Evolutionary conservation across 2,113 vertebrate species (phyloP), one percentile per base, ranked within the genome.

Genomic region (Paramisgurnus dabryanus): DNA sequence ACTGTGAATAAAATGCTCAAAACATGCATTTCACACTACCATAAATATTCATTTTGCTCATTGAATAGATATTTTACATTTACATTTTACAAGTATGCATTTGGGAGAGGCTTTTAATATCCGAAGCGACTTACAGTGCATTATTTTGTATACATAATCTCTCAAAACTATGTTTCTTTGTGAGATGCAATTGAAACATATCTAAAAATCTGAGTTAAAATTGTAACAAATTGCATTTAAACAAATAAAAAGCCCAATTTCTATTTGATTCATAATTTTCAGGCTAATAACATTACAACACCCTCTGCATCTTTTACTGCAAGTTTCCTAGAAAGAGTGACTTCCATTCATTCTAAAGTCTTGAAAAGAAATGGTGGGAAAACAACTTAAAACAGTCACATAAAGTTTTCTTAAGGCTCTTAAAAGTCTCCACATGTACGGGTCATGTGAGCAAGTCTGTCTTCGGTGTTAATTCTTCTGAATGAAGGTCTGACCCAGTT

Each of bases 401-500:
- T 61, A 55, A 79, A 47, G 45, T 70, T 77, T 53, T 13, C 6
- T 6, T 12, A 12, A 69, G 67, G 22, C 27, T 41, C 57, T 64
- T 83, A 73, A 47, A 80, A 73, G 34, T 6, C 34, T 80, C 61
- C 58, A 64, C 17, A 43, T 60, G 66, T 11, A 47, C 8, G 8
- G 47, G 39, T 58, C 61, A 57, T 74, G 77, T 45, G 69, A 68
- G 79, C 64, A 66, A 76, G 15, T 67, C 41, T 47, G 47, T 76
- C 71, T 76, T 40, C 3, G n/a, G 55, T 81, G 63, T 18, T 63
- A 74, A 81, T 6, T 68, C 71, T 81, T 50, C 18, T 77, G 12
- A 82, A 77, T 63, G 63, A 67, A 50, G 17, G 41, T 82, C 79
- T 86, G 70, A 81, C 82, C 82, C 70, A 81, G 64, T 79, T 79